Evolutionary conservation across 1,140 invertebrate genomes (phyloP).

Genomic region (Pomphorhynchus laevis): DNA sequence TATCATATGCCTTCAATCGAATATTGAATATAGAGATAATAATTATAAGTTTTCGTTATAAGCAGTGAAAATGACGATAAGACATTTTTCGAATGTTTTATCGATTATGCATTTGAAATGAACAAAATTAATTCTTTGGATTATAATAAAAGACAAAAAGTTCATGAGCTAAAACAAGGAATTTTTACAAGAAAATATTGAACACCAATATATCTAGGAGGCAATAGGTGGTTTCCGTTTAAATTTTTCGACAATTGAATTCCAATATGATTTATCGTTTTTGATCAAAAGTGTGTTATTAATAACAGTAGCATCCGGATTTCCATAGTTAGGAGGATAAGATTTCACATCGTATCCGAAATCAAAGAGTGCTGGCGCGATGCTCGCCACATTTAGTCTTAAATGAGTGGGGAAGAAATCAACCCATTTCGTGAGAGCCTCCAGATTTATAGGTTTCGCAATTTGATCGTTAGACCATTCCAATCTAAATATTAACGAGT

Average conservation of each 20-base stretch:
- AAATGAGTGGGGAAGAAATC: conserved; percentile 57
- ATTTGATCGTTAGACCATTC: conserved; percentile 92
- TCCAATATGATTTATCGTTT: conserved; percentile 21
- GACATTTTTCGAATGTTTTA: no score
- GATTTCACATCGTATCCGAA: conserved; percentile 66
- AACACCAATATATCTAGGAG: neutral
- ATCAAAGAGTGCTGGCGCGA: conserved; percentile 52
- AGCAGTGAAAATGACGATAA: no score
- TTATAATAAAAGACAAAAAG: no score
- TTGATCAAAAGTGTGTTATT: conserved; percentile 34
- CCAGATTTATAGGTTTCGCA: conserved; percentile 75
- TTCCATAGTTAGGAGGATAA: conserved; percentile 62
- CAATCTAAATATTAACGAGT: conserved; percentile 43
- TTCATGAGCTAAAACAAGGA: no score
- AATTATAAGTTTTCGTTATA: no score
- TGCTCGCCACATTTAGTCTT: conserved; percentile 44
- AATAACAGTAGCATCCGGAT: conserved; percentile 41
- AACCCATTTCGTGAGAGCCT: conserved; percentile 81
- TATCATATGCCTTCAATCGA: no score
- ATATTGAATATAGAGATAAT: no score
- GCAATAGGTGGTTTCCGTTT: conserved; percentile 13
- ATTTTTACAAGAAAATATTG: no score
- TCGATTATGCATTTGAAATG: no score
- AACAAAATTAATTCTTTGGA: no score
- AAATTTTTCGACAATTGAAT: conserved; percentile 16